Conservation (phyloP, 2,797 vertebrate genomes). For the Fringilla coelebs region DNA sequence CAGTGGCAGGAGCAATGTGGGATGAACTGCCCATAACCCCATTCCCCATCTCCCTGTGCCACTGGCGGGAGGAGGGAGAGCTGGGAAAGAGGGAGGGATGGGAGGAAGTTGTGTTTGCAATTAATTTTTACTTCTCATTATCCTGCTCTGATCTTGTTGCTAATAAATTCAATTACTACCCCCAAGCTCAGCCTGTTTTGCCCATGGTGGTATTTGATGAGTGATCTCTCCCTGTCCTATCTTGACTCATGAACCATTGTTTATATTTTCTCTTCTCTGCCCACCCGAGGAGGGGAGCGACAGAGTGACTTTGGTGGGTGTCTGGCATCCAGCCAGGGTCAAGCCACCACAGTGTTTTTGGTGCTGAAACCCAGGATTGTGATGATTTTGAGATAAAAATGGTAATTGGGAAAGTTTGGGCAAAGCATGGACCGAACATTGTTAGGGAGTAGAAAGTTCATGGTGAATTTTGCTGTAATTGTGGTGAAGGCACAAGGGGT, state of each 20-base stretch:
- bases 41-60: not conserved
- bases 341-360: rapidly evolving
- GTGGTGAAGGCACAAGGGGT: not conserved
- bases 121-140: not conserved
- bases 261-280: not conserved
- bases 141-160: not conserved
- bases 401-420: rapidly evolving
- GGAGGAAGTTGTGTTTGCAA: not conserved
- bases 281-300: not conserved
- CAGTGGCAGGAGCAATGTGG: not conserved
- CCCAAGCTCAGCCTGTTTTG: not conserved
- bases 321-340: not conserved
- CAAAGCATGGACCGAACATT: not conserved
- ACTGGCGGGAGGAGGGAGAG: not conserved
- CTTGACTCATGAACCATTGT: not conserved
- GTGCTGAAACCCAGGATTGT: rapidly evolving
- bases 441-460: not conserved
- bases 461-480: not conserved
- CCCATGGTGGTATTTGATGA: not conserved
- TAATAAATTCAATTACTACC: not conserved
- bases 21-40: not conserved
- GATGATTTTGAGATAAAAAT: not conserved
- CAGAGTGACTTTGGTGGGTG: not conserved
- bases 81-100: not conserved
- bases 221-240: not conserved